Base-by-base conservation (phyloP, 2,888 invertebrate species). In the Drosophila mulleri region DNA sequence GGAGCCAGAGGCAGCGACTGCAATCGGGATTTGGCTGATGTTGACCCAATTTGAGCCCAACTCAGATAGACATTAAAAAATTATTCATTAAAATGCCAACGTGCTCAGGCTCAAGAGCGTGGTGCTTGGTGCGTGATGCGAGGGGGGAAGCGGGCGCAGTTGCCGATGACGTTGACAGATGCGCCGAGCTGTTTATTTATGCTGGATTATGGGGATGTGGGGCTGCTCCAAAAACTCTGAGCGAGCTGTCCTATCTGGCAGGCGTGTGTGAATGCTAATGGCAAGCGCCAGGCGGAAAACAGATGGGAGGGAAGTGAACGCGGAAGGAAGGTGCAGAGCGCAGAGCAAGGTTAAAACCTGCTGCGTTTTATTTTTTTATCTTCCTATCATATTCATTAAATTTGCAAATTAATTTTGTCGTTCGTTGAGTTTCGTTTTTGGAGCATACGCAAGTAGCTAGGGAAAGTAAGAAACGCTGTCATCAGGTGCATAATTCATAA, bases 341-440 rank as follows among this genome's bases (percentile, higher is more conserved):
- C n/a, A 23, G 26, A 41, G 39, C 32, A 50, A 60, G 50, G 64
- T 56, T 50, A 52, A 50, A 60, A 52, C 47, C 65, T 41, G 20
- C 35, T 29, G 54, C 52, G 45, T 39, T 39, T 37, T 14, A 16
- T 65, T 50, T 50, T 71, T 81, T 71, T 52, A 45, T 69, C 69
- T 67, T 59, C 41, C 35, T 37, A 50, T 58, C 83, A 68, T 78
- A 72, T 89, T 88, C 83, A 88, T 89, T 82, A 82, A 89, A 80
- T 85, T 82, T 88, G 77, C 72, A 85, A 85, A 88, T 85, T 88
- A 82, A 84, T 89, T 79, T 89, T 62, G 75, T 66, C 88, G 83
- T 75, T 82, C 74, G 88, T 79, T 84, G 85, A 82, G 89, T 72
- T 89, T 66, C 52, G 74, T 74, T 76, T 87, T 65, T 74, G 69